Conservation (phyloP, 23 tunicate genomes). For the Diplosoma virens region DNA sequence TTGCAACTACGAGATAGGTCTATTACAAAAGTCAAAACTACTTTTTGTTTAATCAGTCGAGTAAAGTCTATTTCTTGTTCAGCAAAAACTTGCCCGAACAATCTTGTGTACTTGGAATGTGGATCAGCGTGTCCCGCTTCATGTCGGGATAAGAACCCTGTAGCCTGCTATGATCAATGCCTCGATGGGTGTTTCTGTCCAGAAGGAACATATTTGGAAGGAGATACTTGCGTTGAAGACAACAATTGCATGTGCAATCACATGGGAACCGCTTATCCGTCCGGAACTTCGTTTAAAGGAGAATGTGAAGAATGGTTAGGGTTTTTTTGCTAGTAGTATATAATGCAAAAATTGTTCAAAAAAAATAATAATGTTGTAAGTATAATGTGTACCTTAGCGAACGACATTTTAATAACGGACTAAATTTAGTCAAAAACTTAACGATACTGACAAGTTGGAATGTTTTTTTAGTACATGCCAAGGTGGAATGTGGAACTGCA, state of each 20-base stretch:
- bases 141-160: constrained; percentile 59
- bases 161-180: constrained; percentile 47
- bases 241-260: constrained; percentile 72
- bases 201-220: constrained; percentile 57
- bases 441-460: too few relatives aligned
- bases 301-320: constrained; percentile 78
- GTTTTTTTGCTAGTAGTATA: too few relatives aligned
- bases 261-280: constrained; percentile 32
- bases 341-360: too few relatives aligned
- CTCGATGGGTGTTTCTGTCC: constrained; percentile 95
- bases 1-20: too few relatives aligned
- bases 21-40: too few relatives aligned
- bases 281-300: constrained; percentile 37
- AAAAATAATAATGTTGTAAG: too few relatives aligned
- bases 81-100: constrained; percentile 62
- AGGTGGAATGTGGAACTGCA: constrained; percentile 84
- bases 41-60: too few relatives aligned
- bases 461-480: constrained; percentile 73
- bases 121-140: constrained; percentile 67
- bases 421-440: too few relatives aligned
- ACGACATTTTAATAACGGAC: too few relatives aligned
- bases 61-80: background rate
- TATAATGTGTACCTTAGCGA: too few relatives aligned
- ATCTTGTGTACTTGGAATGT: constrained; percentile 71
- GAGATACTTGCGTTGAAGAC: constrained; percentile 54